These are phyloP conservation scores for Pheosia gnoma DNA, from an alignment of 2,888 invertebrate genomes.

Conservation along the genomic window DNA sequence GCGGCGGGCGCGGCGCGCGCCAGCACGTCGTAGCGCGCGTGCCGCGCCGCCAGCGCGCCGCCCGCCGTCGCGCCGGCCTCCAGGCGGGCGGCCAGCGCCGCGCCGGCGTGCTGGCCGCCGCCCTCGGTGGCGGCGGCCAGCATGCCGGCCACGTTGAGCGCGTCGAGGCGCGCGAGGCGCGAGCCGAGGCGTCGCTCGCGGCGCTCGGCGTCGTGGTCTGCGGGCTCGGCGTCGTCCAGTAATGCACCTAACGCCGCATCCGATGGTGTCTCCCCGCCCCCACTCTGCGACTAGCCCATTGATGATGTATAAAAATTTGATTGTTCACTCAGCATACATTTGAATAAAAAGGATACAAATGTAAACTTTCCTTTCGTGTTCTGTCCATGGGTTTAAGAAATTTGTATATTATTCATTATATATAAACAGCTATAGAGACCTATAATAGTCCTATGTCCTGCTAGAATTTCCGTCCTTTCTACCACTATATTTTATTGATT, in stretches of 20 bases:
- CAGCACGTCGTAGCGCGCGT: constrained; percentile 84
- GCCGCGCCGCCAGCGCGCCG: constrained; percentile 59
- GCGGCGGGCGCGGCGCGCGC: constrained; percentile 80
- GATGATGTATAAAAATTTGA: too few species aligned
- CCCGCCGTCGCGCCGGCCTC: constrained; percentile 82
- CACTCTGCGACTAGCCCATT: constrained; percentile 86
- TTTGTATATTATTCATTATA: too few species aligned
- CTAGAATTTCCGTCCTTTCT: too few species aligned
- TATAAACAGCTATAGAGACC: too few species aligned
- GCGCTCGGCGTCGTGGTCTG: constrained; percentile 38
- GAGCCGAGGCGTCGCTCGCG: constrained; percentile 86
- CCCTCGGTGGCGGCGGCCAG: constrained; percentile 86
- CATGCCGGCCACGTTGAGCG: constrained; percentile 92
- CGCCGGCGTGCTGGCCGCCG: constrained; percentile 87
- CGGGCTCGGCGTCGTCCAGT: constrained; percentile 72
- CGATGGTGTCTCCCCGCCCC: constrained; percentile 92
- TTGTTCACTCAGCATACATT: too few species aligned
- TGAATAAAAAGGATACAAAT: too few species aligned
- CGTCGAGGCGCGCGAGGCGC: constrained; percentile 89
- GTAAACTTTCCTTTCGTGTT: too few species aligned
- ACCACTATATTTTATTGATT: too few species aligned
- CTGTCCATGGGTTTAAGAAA: too few species aligned
- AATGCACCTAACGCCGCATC: constrained; percentile 86
- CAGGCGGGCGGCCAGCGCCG: constrained; percentile 85
- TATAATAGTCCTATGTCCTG: too few species aligned